Percentiles rank a stretch among this genome's conserved stretches.
phyloP scores from a whole-genome alignment of 2,888 invertebrate genomes.

The Palloptera scutellata region DNA sequence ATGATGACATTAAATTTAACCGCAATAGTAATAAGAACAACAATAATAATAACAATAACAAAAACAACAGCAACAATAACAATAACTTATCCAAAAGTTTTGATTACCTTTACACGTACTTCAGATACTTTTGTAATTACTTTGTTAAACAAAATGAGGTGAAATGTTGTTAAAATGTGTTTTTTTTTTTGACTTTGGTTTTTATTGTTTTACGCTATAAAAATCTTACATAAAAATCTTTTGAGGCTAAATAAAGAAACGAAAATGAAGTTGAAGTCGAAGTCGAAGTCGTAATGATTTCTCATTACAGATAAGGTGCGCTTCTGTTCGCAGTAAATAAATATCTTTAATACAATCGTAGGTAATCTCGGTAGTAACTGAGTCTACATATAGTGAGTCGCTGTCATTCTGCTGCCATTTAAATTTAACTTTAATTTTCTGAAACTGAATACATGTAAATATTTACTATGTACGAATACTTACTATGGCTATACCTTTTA shows the following conservation, averaged over 20 bases:
- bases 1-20: no score
- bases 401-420: not conserved
- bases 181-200: not conserved
- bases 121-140: slow-evolving; percentile 36
- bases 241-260: not conserved
- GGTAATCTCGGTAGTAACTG: no score
- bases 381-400: no score
- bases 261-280: no score
- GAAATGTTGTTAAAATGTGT: slow-evolving; percentile 16
- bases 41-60: slow-evolving; percentile 1
- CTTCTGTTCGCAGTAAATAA: slow-evolving; percentile 27
- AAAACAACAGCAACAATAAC: slow-evolving; percentile 14
- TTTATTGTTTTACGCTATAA: no score
- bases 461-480: not conserved
- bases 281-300: slow-evolving; percentile 38
- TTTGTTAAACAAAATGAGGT: slow-evolving; percentile 26
- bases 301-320: slow-evolving; percentile 45
- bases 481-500: no score
- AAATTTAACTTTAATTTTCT: slow-evolving; percentile 5
- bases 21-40: no score
- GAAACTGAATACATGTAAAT: not conserved
- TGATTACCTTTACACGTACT: slow-evolving; percentile 31
- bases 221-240: not conserved
- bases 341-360: not conserved
- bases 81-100: slow-evolving; percentile 30